Evolutionary conservation across 2,888 invertebrate species (phyloP).

Genomic region (Creontiades dilutus): DNA sequence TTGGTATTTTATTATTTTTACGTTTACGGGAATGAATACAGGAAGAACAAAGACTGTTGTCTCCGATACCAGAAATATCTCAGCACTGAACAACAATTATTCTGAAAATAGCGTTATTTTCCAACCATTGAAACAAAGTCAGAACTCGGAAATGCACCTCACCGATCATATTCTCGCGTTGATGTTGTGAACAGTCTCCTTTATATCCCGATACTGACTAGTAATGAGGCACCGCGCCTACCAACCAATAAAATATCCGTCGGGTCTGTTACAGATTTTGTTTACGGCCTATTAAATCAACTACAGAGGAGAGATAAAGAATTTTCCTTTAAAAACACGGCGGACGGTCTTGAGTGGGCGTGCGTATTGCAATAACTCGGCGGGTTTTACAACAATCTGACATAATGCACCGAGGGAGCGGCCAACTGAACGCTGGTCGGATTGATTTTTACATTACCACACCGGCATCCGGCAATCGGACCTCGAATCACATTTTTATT

Average conservation of each 20-base stretch:
- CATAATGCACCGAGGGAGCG: constrained; percentile 30
- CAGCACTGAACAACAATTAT: no score
- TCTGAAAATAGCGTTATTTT: neutral
- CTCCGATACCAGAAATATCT: no score
- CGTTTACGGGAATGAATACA: no score
- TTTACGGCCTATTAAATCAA: constrained; percentile 33
- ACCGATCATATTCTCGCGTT: neutral
- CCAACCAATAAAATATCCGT: neutral
- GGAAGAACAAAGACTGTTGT: no score
- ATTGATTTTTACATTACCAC: constrained; percentile 9
- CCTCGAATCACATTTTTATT: no score
- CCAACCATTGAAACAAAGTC: neutral
- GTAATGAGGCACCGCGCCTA: constrained; percentile 20
- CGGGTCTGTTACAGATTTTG: constrained; percentile 8
- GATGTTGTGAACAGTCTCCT: neutral
- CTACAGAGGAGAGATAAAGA: neutral
- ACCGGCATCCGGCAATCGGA: neutral
- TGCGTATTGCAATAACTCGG: neutral
- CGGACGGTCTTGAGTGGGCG: neutral
- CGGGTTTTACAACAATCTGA: constrained; percentile 32
- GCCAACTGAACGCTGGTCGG: neutral
- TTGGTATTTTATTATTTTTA: no score
- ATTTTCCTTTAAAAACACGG: neutral
- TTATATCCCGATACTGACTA: neutral
- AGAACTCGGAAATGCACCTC: neutral